A percentile compares a stretch with the other conserved stretches of the same genome.
These are phyloP conservation scores for Halcyon leucocephala DNA, from an alignment of 2,797 vertebrate genomes.

Conservation along the genomic window DNA sequence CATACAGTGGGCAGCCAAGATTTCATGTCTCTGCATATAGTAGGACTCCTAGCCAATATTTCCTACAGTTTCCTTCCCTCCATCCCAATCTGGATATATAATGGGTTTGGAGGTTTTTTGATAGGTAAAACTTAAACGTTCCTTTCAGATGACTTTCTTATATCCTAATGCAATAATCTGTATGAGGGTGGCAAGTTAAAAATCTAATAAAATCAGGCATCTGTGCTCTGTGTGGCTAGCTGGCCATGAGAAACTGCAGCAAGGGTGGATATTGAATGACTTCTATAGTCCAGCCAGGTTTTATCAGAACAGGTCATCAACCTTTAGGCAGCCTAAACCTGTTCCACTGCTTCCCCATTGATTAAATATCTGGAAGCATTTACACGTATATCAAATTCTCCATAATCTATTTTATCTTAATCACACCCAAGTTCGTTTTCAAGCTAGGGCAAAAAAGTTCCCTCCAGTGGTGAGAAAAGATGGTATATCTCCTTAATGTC, in stretches of 20 bases:
- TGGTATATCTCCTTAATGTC: not conserved
- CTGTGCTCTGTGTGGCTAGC: not conserved
- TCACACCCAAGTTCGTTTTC: conserved; percentile 46
- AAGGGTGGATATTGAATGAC: conserved; percentile 11
- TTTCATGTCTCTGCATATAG: conserved; percentile 61
- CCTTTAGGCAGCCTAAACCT: conserved; percentile 16
- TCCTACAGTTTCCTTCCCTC: not conserved
- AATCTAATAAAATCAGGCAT: conserved; percentile 4
- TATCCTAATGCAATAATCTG: not conserved
- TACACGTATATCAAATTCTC: conserved; percentile 32
- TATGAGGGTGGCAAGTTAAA: not conserved
- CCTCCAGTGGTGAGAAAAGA: not conserved
- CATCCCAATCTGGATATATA: not conserved
- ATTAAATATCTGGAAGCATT: conserved; percentile 34
- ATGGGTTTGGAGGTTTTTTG: not conserved
- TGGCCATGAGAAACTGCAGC: conserved; percentile 26
- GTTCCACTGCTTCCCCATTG: conserved; percentile 43
- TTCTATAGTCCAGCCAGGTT: conserved; percentile 18
- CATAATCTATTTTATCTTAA: conserved; percentile 48
- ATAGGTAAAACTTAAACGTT: not conserved
- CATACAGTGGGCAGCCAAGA: conserved; percentile 57
- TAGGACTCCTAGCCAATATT: conserved; percentile 30
- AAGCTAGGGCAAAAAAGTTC: conserved; percentile 19
- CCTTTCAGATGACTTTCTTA: not conserved
- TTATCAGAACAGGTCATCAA: conserved; percentile 33